A percentile compares a stretch with the other conserved stretches of the same genome.
Conservation (phyloP, 1,140 invertebrate species). For the Brachionus plicatilis region DNA sequence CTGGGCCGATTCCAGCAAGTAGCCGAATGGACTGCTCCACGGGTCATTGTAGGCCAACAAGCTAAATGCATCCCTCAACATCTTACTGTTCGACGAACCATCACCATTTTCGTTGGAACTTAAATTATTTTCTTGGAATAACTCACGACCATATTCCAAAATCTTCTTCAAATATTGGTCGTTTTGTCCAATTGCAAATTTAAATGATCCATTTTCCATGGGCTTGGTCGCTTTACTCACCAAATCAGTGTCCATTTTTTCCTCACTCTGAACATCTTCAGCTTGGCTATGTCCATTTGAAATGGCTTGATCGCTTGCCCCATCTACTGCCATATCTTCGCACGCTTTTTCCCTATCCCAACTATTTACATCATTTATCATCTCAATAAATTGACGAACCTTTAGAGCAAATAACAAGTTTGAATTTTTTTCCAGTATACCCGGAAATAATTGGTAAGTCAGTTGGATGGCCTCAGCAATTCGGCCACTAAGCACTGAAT, state of each 20-base stretch:
- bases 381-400: constrained; percentile 92
- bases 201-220: constrained; percentile 45
- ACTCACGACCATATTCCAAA: constrained; percentile 83
- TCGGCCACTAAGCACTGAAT: constrained; percentile 78
- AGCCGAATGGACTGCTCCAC: constrained; percentile 88
- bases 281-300: constrained; percentile 47
- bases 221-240: constrained; percentile 42
- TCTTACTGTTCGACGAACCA: constrained; percentile 80
- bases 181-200: constrained; percentile 68
- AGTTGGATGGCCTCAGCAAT: constrained; percentile 89
- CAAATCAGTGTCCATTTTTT: constrained; percentile 44
- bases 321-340: background rate
- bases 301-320: background rate
- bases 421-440: constrained; percentile 76
- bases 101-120: constrained; percentile 74
- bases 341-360: constrained; percentile 48
- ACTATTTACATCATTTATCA: constrained; percentile 60
- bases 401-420: constrained; percentile 88
- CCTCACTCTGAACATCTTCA: constrained; percentile 45
- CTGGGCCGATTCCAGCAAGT: constrained; percentile 83
- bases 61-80: constrained; percentile 93
- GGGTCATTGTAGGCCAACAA: constrained; percentile 94
- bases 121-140: constrained; percentile 80
- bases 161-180: constrained; percentile 70
- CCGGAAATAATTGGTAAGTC: constrained; percentile 80